Base-by-base conservation (phyloP, 2,113 vertebrate genomes). In the Telmatochromis brachygnathus region DNA sequence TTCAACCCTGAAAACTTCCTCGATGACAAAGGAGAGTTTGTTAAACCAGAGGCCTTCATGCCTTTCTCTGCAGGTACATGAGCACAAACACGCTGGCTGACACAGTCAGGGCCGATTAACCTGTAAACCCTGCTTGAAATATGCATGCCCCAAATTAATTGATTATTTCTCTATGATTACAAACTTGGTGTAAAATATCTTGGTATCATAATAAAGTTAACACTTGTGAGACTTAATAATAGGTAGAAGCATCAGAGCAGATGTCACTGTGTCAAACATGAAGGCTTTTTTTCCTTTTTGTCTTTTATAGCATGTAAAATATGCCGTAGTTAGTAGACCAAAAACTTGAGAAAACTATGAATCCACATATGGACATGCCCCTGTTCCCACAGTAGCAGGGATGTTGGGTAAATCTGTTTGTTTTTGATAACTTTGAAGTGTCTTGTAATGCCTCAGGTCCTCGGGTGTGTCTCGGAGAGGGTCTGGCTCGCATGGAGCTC, bases 1-100 rank as follows among this genome's bases (percentile, higher is more conserved):
- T 96, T 96, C 84, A 96, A 95, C 51, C 96, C 94, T 79, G 93
- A 95, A 28, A 95, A 96, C 84, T 96, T 96, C 81, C 95, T 96
- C 3, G 92, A 92, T 82, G 88, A 95, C 35, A 10, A 93, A 30
- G 94, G 93, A 87, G 92, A 95, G 81, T 95, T 95, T 88, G 53
- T 92, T 14, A 96, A 95, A 83, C 89, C 92, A 21, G 96, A 96
- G 7, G 95, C 96, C 9, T 96, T 96, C 88, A 82, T 94, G 88
- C 93, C 92, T 9, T 96, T 96, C 56, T 96, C 93, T 79, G 77
- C 91, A 92, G 92, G 93, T 94, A 88, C 5, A 5, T 35, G n/a
- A 58, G 5, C 14, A 4, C 2, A 58, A 30, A 9, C 55, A 58
- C 55, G 2, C 55, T 58, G 55, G 0, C 13, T 58, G 23, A 58